Evolutionary conservation across 2,888 invertebrate species (phyloP).

Genomic region (Rhabditophanes sp.): DNA sequence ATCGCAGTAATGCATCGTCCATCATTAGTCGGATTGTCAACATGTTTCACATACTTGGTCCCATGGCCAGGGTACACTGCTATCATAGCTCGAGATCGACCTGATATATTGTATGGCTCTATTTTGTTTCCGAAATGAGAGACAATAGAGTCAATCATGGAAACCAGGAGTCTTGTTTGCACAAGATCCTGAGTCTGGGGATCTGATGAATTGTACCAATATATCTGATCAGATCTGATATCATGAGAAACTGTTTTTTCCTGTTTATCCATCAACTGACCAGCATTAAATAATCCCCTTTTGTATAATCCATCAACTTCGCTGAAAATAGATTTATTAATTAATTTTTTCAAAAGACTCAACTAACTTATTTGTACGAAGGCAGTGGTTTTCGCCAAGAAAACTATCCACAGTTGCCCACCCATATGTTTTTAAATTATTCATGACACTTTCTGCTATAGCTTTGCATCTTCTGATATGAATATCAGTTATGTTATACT

Average conservation of each 20-base stretch:
- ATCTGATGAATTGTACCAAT: slow-evolving; percentile 32
- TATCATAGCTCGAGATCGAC: slow-evolving; percentile 62
- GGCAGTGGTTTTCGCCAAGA: slow-evolving; percentile 29
- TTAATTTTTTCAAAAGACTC: not conserved
- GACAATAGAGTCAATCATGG: slow-evolving; percentile 38
- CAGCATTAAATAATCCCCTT: slow-evolving; percentile 28
- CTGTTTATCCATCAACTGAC: slow-evolving; percentile 25
- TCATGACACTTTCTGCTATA: slow-evolving; percentile 37
- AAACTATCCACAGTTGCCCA: slow-evolving; percentile 42
- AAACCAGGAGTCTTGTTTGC: slow-evolving; percentile 26
- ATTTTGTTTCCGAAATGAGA: slow-evolving; percentile 26
- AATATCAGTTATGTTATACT: no score
- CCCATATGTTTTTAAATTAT: slow-evolving; percentile 34
- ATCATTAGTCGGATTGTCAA: slow-evolving; percentile 89
- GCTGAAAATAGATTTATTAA: slow-evolving; percentile 13
- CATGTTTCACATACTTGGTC: slow-evolving; percentile 84
- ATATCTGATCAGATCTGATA: slow-evolving; percentile 34
- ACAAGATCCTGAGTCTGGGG: slow-evolving; percentile 18
- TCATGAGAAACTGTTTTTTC: slow-evolving; percentile 22
- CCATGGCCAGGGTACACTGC: slow-evolving; percentile 91
- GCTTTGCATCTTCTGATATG: no score
- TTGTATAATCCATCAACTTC: slow-evolving; percentile 31
- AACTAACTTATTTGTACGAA: slow-evolving; percentile 19
- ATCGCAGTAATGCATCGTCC: slow-evolving; percentile 91
- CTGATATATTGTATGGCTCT: slow-evolving; percentile 27